phyloP scores from a whole-genome alignment of 2,797 vertebrate genomes.

The Sebastes miniatus region DNA sequence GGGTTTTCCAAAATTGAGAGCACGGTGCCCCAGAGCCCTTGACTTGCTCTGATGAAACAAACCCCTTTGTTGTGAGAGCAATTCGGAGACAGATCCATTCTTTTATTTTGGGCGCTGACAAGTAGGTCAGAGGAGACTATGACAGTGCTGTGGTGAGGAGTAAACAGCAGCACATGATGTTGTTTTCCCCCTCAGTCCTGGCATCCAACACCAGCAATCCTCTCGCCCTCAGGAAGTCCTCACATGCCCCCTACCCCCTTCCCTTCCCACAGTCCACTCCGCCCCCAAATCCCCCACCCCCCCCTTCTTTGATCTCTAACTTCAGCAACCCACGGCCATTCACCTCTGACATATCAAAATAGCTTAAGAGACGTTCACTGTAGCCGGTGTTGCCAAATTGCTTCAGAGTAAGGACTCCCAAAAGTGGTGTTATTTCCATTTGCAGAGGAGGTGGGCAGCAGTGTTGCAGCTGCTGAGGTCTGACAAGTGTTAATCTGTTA shows the following conservation, averaged over 20 bases:
- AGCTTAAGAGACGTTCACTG: constrained; percentile 62
- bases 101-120: constrained; percentile 85
- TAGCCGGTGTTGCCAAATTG: constrained; percentile 50
- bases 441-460: constrained; percentile 57
- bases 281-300: not conserved
- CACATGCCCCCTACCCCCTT: constrained; percentile 55
- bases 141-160: constrained; percentile 80
- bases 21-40: constrained; percentile 53
- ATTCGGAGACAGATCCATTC: constrained; percentile 81
- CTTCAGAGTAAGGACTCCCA: constrained; percentile 45
- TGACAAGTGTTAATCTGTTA: constrained; percentile 75
- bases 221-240: constrained; percentile 70
- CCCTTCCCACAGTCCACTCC: constrained; percentile 37
- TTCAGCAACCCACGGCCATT: constrained; percentile 67
- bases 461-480: constrained; percentile 68
- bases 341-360: constrained; percentile 81
- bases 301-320: constrained; percentile 66
- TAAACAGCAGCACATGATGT: constrained; percentile 87
- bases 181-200: constrained; percentile 80
- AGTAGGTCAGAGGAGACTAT: constrained; percentile 85
- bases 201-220: constrained; percentile 75
- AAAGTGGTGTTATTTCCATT: constrained; percentile 60
- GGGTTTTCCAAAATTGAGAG: constrained; percentile 62
- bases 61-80: constrained; percentile 76
- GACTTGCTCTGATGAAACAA: constrained; percentile 66